A percentile compares a stretch with the other conserved stretches of the same genome.
These are phyloP conservation scores for Molossus molossus DNA, from an alignment of 2,797 vertebrate genomes.

Conservation along the genomic window DNA sequence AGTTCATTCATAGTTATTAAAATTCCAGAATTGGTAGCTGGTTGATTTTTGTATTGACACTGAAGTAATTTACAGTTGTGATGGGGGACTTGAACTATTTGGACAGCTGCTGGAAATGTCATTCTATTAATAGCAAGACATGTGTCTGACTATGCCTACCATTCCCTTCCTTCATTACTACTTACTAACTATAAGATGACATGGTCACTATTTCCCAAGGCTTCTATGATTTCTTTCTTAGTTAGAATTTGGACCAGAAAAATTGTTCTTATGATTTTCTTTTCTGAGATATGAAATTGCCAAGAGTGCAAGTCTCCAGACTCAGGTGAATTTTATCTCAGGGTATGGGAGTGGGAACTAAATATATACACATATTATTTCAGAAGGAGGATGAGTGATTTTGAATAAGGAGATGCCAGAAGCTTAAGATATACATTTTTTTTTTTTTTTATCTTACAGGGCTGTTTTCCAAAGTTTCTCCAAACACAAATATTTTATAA, in stretches of 20 bases:
- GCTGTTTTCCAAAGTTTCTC: slow-evolving; percentile 36
- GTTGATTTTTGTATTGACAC: slow-evolving; percentile 75
- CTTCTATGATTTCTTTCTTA: slow-evolving; percentile 62
- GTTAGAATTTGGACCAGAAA: slow-evolving; percentile 62
- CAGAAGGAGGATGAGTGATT: slow-evolving; percentile 36
- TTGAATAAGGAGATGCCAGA: slow-evolving; percentile 59
- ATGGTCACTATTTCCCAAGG: slow-evolving; percentile 60
- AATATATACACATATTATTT: slow-evolving; percentile 62
- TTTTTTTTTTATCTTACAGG: slow-evolving; percentile 30
- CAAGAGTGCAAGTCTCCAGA: slow-evolving; percentile 73
- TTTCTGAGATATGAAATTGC: slow-evolving; percentile 73
- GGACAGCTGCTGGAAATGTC: slow-evolving; percentile 81
- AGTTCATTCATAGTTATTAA: slow-evolving; percentile 76
- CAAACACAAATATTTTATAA: slow-evolving; percentile 55
- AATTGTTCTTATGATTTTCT: slow-evolving; percentile 60
- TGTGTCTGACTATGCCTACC: slow-evolving; percentile 80
- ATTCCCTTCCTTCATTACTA: slow-evolving; percentile 73
- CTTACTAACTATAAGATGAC: slow-evolving; percentile 76
- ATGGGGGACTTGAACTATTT: slow-evolving; percentile 79
- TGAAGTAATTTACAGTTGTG: slow-evolving; percentile 77
- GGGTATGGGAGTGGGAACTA: slow-evolving; percentile 45
- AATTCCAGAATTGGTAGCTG: slow-evolving; percentile 76
- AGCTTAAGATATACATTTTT: slow-evolving; percentile 26
- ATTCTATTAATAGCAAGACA: slow-evolving; percentile 82
- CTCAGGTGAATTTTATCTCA: slow-evolving; percentile 76